Percentiles rank a stretch among this genome's conserved stretches.
Evolutionary conservation across 2,797 vertebrate species (phyloP).

Genomic region (Lacerta agilis): DNA sequence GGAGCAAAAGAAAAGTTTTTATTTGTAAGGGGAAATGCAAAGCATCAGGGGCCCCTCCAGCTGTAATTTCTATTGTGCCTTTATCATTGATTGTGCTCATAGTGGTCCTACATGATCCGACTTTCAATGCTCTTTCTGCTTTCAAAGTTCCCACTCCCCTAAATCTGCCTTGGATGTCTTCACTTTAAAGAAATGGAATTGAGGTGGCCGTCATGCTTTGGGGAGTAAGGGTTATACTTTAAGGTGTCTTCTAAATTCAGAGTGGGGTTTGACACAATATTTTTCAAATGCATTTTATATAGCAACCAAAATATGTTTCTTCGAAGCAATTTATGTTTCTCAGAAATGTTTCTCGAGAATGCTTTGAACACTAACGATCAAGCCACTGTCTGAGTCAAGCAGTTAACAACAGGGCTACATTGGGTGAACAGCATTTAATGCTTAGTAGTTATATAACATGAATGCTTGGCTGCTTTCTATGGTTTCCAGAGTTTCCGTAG

Average conservation of each 20-base stretch:
- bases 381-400: not conserved
- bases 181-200: not conserved
- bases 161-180: not conserved
- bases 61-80: not conserved
- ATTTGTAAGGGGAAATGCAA: not conserved
- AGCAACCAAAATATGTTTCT: not conserved
- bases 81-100: too few relatives aligned
- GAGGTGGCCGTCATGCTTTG: not conserved
- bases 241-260: not conserved
- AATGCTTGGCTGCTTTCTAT: not conserved
- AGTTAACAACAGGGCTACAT: not conserved
- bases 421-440: not conserved
- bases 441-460: not conserved
- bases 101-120: too few relatives aligned
- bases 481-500: not conserved
- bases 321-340: not conserved
- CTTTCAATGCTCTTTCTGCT: too few relatives aligned
- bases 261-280: not conserved
- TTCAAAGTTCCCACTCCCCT: too few relatives aligned
- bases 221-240: not conserved
- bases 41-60: not conserved
- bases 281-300: not conserved
- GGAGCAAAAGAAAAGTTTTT: not conserved
- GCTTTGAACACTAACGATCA: not conserved
- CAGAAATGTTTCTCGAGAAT: not conserved